phyloP scores from a whole-genome alignment of 2,113 vertebrate genomes.

The Erythrocercus mccallii region DNA sequence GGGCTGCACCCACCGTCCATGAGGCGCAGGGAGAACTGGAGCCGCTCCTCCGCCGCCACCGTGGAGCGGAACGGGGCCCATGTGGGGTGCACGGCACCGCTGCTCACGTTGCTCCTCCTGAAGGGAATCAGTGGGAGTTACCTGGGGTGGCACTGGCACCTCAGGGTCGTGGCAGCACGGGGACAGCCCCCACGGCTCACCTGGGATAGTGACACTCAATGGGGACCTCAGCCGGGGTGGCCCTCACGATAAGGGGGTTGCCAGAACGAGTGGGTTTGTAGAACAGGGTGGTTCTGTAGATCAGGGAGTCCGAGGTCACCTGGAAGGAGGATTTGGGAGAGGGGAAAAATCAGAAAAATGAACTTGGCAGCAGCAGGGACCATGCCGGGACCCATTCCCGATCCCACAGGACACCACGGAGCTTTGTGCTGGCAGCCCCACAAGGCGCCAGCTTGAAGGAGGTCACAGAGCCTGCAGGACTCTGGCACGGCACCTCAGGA shows the following conservation, averaged over 20 bases:
- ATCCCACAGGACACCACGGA: background rate
- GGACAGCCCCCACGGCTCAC: background rate
- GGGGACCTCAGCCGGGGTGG: background rate
- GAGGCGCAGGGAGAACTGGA: background rate
- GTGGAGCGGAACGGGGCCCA: background rate
- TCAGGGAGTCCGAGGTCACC: background rate
- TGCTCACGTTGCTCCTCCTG: background rate
- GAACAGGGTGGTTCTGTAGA: background rate
- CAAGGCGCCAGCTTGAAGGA: rapidly evolving
- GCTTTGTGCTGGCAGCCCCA: no score
- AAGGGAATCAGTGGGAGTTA: background rate
- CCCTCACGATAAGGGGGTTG: background rate
- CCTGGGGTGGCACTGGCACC: background rate
- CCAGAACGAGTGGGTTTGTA: background rate
- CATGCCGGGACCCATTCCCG: rapidly evolving
- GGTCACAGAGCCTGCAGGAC: background rate
- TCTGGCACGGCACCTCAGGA: rapidly evolving
- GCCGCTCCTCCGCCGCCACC: background rate
- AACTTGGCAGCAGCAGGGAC: background rate
- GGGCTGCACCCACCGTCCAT: background rate
- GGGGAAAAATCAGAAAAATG: rapidly evolving
- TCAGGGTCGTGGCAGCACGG: rapidly evolving
- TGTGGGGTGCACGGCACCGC: background rate
- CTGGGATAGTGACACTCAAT: background rate
- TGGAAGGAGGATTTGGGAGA: background rate